Conservation (phyloP, 2,888 invertebrate genomes). For the Hypselothyrea guttata region DNA sequence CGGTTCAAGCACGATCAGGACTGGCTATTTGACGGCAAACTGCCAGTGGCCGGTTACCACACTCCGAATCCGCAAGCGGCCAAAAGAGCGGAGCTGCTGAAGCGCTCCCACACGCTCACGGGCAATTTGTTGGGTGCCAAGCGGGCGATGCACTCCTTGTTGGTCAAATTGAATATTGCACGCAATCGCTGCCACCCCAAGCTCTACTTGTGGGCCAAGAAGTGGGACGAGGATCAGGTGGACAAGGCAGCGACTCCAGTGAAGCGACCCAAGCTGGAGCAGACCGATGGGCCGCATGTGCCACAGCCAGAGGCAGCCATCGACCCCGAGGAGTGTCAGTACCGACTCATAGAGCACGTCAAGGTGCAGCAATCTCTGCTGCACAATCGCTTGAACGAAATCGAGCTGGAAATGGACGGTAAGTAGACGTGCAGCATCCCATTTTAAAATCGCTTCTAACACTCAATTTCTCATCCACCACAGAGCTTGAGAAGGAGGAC, state of each 20-base stretch:
- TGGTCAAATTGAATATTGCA: slow-evolving; percentile 90
- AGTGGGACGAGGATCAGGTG: slow-evolving; percentile 85
- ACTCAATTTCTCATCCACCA: background rate
- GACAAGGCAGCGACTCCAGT: slow-evolving; percentile 37
- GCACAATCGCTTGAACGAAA: slow-evolving; percentile 87
- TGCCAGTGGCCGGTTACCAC: slow-evolving; percentile 84
- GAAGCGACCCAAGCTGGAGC: slow-evolving; percentile 69
- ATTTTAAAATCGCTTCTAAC: background rate
- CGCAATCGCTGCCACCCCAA: slow-evolving; percentile 92
- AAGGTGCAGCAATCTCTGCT: slow-evolving; percentile 88
- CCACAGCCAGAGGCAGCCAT: slow-evolving; percentile 93
- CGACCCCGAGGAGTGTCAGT: slow-evolving; percentile 89
- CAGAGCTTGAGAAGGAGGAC: slow-evolving; percentile 78
- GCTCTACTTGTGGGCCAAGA: slow-evolving; percentile 92
- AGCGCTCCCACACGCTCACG: slow-evolving; percentile 89
- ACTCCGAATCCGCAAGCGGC: slow-evolving; percentile 63
- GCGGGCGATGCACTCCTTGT: slow-evolving; percentile 88
- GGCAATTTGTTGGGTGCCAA: slow-evolving; percentile 88
- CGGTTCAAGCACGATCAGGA: slow-evolving; percentile 94
- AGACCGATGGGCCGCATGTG: slow-evolving; percentile 80
- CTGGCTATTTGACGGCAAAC: slow-evolving; percentile 91
- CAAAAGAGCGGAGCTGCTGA: slow-evolving; percentile 83
- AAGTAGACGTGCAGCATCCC: background rate
- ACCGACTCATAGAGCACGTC: slow-evolving; percentile 89
- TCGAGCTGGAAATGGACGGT: slow-evolving; percentile 90